Percentiles rank a stretch among this genome's conserved stretches.
phyloP scores from a whole-genome alignment of 2,113 vertebrate species.

The Ammodytes marinus region DNA sequence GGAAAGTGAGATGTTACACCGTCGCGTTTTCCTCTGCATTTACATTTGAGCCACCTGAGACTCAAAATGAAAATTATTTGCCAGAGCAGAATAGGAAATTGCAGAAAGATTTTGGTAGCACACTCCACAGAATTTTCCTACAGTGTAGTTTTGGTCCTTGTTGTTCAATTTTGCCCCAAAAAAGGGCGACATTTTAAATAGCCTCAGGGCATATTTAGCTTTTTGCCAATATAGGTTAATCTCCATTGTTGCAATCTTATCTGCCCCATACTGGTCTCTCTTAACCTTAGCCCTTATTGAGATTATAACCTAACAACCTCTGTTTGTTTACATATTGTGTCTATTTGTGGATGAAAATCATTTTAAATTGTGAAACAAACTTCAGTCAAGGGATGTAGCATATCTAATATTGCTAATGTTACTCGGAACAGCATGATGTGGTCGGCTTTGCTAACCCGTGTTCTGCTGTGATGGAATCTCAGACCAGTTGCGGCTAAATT shows the following conservation, averaged over 20 bases:
- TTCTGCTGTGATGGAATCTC: constrained; percentile 44
- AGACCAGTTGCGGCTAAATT: constrained; percentile 47
- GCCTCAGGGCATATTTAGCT: constrained; percentile 38
- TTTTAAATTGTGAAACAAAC: constrained; percentile 8
- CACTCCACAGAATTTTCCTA: neutral
- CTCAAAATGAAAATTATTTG: constrained; percentile 61
- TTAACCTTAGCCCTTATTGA: neutral
- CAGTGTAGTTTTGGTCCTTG: neutral
- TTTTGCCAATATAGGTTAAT: constrained; percentile 63
- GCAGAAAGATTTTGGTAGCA: constrained; percentile 25
- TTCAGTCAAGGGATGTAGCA: neutral
- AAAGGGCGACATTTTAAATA: constrained; percentile 35
- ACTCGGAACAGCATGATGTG: neutral
- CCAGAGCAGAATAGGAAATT: constrained; percentile 23
- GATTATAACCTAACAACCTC: constrained; percentile 13
- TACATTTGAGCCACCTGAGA: constrained; percentile 61
- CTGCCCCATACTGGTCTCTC: neutral
- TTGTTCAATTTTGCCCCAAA: constrained; percentile 6
- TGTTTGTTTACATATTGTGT: constrained; percentile 7
- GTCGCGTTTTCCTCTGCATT: constrained; percentile 51
- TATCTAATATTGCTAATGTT: neutral
- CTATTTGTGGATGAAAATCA: constrained; percentile 3
- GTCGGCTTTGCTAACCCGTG: neutral
- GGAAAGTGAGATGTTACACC: constrained; percentile 77
- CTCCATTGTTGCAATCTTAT: constrained; percentile 51